These are phyloP conservation scores for Bombus balteatus DNA, from an alignment of 1,140 invertebrate genomes.

Conservation along the genomic window DNA sequence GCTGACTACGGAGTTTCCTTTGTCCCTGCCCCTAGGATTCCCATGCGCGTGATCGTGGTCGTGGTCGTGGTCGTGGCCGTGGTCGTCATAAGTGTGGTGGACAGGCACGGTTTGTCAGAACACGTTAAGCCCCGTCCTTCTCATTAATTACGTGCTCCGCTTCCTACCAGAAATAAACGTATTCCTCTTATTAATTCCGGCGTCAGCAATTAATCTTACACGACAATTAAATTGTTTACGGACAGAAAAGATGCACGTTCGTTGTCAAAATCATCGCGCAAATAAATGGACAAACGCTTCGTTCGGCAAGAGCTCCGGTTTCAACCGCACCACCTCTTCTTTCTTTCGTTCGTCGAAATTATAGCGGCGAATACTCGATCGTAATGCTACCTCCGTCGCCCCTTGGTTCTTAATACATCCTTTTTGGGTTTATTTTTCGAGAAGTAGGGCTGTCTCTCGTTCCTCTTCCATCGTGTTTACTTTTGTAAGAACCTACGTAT, in stretches of 20 bases:
- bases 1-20: constrained; percentile 62
- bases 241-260: constrained; percentile 53
- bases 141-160: constrained; percentile 67
- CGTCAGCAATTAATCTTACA: constrained; percentile 65
- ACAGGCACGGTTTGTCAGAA: constrained; percentile 63
- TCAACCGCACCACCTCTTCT: background rate
- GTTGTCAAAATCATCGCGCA: constrained; percentile 1
- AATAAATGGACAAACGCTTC: constrained; percentile 56
- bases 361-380: constrained; percentile 36
- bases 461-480: background rate
- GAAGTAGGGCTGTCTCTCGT: too few species aligned
- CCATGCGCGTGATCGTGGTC: constrained; percentile 23
- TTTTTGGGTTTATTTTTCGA: background rate
- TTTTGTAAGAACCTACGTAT: background rate
- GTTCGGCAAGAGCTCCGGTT: constrained; percentile 45
- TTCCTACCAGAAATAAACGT: constrained; percentile 67
- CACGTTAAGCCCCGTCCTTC: constrained; percentile 62
- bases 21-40: constrained; percentile 37
- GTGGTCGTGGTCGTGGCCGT: constrained; percentile 15
- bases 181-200: constrained; percentile 70
- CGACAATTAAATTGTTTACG: constrained; percentile 70
- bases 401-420: constrained; percentile 12
- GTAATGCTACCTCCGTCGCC: background rate
- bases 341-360: constrained; percentile 49
- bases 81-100: constrained; percentile 57